A percentile compares a stretch with the other conserved stretches of the same genome.
Conservation (phyloP, 30 jellyfish, hydroid and myxozoan genomes). For the Aurelia aurita region DNA sequence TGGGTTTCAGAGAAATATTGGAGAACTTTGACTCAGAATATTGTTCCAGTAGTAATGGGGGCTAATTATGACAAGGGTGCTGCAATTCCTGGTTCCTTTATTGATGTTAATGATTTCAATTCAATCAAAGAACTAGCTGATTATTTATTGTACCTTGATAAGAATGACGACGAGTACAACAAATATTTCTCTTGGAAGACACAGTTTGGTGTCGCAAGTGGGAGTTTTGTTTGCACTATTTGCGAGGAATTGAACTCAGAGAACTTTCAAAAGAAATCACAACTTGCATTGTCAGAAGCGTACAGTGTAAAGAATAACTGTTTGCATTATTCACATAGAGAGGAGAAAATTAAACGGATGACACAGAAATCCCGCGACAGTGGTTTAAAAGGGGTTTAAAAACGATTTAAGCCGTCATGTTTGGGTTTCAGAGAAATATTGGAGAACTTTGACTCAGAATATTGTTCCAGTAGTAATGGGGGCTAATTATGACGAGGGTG, state of each 20-base stretch:
- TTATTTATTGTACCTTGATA: conserved; percentile 67
- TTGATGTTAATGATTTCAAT: conserved; percentile 66
- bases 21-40: too few relatives aligned
- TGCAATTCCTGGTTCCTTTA: conserved; percentile 91
- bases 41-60: too few relatives aligned
- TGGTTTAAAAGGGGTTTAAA: too few relatives aligned
- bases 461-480: conserved; percentile 91
- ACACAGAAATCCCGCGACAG: too few relatives aligned
- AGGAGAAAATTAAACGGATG: too few relatives aligned
- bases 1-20: too few relatives aligned
- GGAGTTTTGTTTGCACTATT: conserved; percentile 34
- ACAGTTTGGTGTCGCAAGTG: conserved; percentile 18
- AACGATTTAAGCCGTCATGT: conserved; percentile 76
- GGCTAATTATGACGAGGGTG: too few relatives aligned
- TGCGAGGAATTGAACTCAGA: conserved; percentile 65
- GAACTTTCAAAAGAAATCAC: neutral
- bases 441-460: conserved; percentile 62
- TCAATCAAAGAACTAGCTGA: too few relatives aligned
- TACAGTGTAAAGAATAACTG: conserved; percentile 14
- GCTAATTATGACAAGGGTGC: conserved; percentile 82
- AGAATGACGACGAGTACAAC: conserved; percentile 78
- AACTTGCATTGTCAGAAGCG: conserved; percentile 1
- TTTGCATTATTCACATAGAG: too few relatives aligned
- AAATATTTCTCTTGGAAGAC: conserved; percentile 74
- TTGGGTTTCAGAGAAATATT: conserved; percentile 84